Evolutionary conservation across 2,113 vertebrate species (phyloP).

Genomic region (Eclectus roratus): DNA sequence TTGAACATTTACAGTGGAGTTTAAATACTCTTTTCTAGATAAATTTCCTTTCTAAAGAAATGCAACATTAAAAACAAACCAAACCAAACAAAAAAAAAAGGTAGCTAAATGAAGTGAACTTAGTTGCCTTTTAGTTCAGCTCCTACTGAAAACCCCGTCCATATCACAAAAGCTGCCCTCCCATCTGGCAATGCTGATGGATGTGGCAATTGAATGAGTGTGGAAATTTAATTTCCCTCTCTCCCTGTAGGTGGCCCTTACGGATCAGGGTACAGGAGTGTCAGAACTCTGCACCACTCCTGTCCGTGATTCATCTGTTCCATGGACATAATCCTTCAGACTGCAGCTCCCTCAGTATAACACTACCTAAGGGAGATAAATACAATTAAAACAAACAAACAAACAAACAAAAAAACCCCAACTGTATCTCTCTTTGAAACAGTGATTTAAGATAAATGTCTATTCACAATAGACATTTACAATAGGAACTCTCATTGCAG

Average conservation of each 20-base stretch:
- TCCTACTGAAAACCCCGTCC: background rate
- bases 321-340: background rate
- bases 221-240: conserved; percentile 8
- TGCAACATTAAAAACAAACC: background rate
- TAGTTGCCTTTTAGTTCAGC: background rate
- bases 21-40: background rate
- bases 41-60: background rate
- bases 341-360: background rate
- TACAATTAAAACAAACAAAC: background rate
- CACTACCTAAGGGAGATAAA: background rate
- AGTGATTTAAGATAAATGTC: conserved; percentile 27
- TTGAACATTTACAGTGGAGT: background rate
- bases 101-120: background rate
- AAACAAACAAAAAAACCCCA: background rate
- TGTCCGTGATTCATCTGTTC: background rate
- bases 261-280: accelerated
- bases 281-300: background rate
- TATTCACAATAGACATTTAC: background rate
- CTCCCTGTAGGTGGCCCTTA: background rate
- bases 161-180: background rate
- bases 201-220: background rate
- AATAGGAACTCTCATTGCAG: conserved; percentile 33
- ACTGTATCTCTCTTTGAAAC: background rate
- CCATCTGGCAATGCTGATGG: background rate
- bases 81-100: background rate